Percentiles rank a stretch among this genome's conserved stretches.
These are phyloP conservation scores for Drosophila acutilabella DNA, from an alignment of 2,888 invertebrate genomes.

Conservation along the genomic window DNA sequence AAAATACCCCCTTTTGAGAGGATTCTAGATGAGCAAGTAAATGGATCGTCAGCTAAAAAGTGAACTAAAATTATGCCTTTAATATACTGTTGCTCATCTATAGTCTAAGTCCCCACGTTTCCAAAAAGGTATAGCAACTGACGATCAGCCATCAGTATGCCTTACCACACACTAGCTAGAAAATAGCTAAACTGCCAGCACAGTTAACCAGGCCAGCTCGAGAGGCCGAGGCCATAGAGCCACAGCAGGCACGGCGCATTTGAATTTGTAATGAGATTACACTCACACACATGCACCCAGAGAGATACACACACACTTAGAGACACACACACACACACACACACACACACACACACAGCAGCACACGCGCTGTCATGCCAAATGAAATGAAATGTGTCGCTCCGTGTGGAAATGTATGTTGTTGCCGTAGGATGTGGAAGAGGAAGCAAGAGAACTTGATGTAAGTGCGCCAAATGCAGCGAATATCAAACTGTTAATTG, in stretches of 20 bases:
- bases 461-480: constrained; percentile 54
- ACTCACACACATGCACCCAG: constrained; percentile 30
- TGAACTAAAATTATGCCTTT: too few species aligned
- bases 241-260: constrained; percentile 60
- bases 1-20: too few species aligned
- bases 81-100: too few species aligned
- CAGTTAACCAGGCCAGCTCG: constrained; percentile 5
- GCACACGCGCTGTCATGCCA: constrained; percentile 39
- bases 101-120: too few species aligned
- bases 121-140: too few species aligned
- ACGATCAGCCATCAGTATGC: too few species aligned
- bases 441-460: background rate
- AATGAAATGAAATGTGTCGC: constrained; percentile 65
- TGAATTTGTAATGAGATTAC: constrained; percentile 81
- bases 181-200: too few species aligned
- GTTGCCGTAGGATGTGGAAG: background rate
- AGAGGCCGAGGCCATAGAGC: constrained; percentile 31
- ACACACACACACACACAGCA: background rate
- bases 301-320: too few species aligned
- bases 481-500: constrained; percentile 72
- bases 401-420: background rate
- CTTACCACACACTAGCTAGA: too few species aligned
- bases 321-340: constrained; percentile 4
- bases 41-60: too few species aligned
- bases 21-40: too few species aligned